Evolutionary conservation across 2,888 invertebrate species (phyloP), one percentile per base, ranked within the genome.

Genomic region (Chrysina gloriosa): DNA sequence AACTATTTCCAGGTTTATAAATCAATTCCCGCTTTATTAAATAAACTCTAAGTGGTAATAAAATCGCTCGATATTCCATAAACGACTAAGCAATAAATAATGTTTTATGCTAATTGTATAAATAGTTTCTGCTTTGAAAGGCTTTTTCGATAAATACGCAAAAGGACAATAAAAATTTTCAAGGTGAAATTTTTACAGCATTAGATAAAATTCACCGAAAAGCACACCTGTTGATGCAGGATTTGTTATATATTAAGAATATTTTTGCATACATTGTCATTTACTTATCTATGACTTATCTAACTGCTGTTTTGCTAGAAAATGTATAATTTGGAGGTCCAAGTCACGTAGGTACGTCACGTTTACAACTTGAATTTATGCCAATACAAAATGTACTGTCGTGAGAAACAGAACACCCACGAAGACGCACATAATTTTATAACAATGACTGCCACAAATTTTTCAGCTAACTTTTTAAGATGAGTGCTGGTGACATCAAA

Each of bases 121-220:
- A 27, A 42, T 58, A 58, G 23, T 42, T 54, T 61, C 16, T 16
- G 52, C 29, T 45, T 16, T 19, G 3, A 42, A 29, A 61, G 27
- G n/a, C n/a, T n/a, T n/a, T 61, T 42, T 61, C 42, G 21, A 14
- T 23, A 16, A 42, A 61, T 42, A 61, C 27, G 58, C 27, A 21
- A 42, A 34, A 61, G 9, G 14, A 34, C 27, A 29, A 19, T 31
- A 52, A 52, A 61, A 61, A 27, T 27, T 16, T 14, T 16, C 58
- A 61, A 61, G 58, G 58, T 16, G 58, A 61, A 61, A 61, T 61
- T 61, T 42, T 61, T 42, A 19, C 16, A 7, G 25, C 9, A n/a
- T n/a, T 29, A 52, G 31, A 16, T 52, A 52, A 31, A 52, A 14
- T 19, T 52, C 16, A 2, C 31, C 4, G 25, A 52, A 9, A 29